Conservation (phyloP, 2,888 invertebrate species). For the Brachyopa scutellaris region DNA sequence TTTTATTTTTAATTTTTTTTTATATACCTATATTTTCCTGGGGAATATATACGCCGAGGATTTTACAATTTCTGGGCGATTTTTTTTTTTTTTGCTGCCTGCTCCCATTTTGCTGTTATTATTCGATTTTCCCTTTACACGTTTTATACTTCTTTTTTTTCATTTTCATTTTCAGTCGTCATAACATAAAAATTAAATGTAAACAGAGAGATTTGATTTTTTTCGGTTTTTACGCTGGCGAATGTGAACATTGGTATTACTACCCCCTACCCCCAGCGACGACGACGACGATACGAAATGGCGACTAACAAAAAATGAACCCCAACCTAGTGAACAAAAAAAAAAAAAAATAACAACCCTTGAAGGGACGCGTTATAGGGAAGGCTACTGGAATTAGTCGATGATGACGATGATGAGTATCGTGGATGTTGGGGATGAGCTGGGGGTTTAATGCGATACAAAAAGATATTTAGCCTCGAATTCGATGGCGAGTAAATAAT, state of each 20-base stretch:
- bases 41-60: slow-evolving; percentile 14
- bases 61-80: slow-evolving; percentile 33
- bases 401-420: too few relatives aligned
- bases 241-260: slow-evolving; percentile 30
- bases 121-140: slow-evolving; percentile 54
- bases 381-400: background rate
- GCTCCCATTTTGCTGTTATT: slow-evolving; percentile 43
- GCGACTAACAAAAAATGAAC: background rate
- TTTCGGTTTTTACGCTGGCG: background rate
- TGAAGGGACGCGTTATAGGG: background rate
- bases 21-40: background rate
- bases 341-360: too few relatives aligned
- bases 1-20: slow-evolving; percentile 57
- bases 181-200: slow-evolving; percentile 72
- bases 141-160: slow-evolving; percentile 8
- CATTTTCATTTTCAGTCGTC: slow-evolving; percentile 66
- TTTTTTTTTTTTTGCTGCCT: slow-evolving; percentile 16
- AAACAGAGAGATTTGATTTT: slow-evolving; percentile 51
- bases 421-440: background rate
- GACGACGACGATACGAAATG: background rate
- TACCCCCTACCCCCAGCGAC: slow-evolving; percentile 3
- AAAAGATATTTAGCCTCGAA: slow-evolving; percentile 50
- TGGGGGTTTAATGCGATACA: slow-evolving; percentile 26
- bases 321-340: background rate
- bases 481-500: slow-evolving; percentile 48